A percentile compares a stretch with the other conserved stretches of the same genome.
Evolutionary conservation across 2,113 vertebrate species (phyloP).

Genomic region (Tachysurus vachellii): DNA sequence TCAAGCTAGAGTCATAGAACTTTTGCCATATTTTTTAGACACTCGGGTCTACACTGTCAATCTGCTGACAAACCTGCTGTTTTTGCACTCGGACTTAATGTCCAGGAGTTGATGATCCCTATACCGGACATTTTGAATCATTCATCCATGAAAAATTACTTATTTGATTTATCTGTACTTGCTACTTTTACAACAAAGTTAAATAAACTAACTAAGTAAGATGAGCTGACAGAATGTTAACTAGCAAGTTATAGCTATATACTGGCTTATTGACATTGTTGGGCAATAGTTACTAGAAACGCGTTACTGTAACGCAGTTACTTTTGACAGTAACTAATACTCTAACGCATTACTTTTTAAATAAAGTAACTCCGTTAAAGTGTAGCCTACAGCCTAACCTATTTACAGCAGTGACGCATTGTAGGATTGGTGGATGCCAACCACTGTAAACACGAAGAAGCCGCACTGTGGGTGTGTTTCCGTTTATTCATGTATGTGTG

Average conservation of each 20-base stretch:
- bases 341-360: too few relatives aligned
- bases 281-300: too few relatives aligned
- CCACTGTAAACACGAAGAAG: too few relatives aligned
- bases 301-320: too few relatives aligned
- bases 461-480: too few relatives aligned
- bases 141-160: neutral
- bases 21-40: neutral
- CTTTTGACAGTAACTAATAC: too few relatives aligned
- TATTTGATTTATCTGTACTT: neutral
- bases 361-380: too few relatives aligned
- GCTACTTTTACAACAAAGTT: neutral
- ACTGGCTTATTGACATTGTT: neutral
- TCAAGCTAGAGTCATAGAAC: neutral
- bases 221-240: neutral
- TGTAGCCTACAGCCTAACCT: too few relatives aligned
- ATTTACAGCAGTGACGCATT: too few relatives aligned
- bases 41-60: neutral
- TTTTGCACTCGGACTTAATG: neutral
- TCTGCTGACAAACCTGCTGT: neutral
- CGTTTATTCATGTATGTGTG: too few relatives aligned
- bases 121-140: neutral
- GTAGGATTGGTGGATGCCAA: too few relatives aligned
- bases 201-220: neutral
- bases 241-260: neutral
- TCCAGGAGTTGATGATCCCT: neutral